Conservation (phyloP, 2,113 vertebrate species). For the Phoenicopterus ruber region DNA sequence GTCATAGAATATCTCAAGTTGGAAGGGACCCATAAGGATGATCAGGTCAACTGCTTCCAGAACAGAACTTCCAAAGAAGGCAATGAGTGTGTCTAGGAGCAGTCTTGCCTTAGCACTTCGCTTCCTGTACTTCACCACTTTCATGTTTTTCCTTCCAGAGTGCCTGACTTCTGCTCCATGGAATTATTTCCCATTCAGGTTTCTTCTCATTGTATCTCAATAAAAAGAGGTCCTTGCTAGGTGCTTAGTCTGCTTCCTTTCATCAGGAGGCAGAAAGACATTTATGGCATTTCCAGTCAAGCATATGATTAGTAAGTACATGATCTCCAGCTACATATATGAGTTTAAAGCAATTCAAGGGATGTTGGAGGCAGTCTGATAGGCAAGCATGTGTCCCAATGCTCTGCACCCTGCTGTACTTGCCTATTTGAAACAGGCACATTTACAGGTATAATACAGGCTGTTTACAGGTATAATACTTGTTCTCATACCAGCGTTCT, state of each 20-base stretch:
- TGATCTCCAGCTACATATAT: background rate
- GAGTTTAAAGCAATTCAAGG: background rate
- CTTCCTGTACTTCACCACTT: background rate
- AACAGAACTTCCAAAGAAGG: background rate
- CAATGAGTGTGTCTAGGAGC: too few relatives aligned
- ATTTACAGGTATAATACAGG: background rate
- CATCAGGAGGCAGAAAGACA: background rate
- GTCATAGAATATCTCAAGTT: background rate
- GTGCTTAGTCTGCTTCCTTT: background rate
- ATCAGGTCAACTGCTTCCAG: background rate
- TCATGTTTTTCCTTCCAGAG: background rate
- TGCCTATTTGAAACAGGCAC: background rate
- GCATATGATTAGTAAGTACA: background rate
- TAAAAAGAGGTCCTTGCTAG: background rate
- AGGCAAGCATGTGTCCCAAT: background rate
- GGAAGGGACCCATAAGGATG: background rate
- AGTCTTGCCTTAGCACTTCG: background rate
- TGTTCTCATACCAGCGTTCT: background rate
- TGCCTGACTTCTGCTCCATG: background rate
- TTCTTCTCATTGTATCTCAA: background rate
- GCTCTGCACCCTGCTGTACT: background rate
- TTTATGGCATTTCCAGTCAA: background rate
- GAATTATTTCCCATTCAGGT: background rate
- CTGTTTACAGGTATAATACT: background rate
- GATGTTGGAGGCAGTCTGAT: background rate